Evolutionary conservation across 2,797 vertebrate species (phyloP), one percentile per base, ranked within the genome.

Genomic region (Sebastiscus tertius): DNA sequence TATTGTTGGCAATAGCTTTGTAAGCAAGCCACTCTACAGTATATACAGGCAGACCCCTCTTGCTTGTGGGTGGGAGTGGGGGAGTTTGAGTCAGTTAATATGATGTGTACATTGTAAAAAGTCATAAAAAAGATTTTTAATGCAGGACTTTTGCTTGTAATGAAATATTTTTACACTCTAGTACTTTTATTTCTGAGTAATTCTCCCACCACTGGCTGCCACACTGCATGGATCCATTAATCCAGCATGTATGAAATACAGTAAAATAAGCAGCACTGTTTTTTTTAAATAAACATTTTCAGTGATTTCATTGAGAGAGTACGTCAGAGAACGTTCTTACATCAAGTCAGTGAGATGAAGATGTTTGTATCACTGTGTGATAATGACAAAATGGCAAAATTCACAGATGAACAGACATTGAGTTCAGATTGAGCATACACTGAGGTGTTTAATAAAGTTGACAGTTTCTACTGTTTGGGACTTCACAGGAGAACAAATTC

Each of bases 371-470:
- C 22, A 71, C 5, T 60, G 68, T 72, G 71, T 39, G 22, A 20
- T 11, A 20, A 59, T 12, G 34, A 13, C 18, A 49, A n/a, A 75
- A 54, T 56, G 24, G 65, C 61, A 73, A 71, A 61, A 70, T 72
- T 79, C 74, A 91, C 88, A 88, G 80, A 95, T 80, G 83, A 95
- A 87, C 55, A 93, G 92, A 95, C 94, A 83, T 88, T 49, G 89
- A 94, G 86, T 87, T 91, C 77, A 81, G 84, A 86, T 77, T 93
- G 93, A 92, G 94, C 93, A 95, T 95, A 96, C 94, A 96, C 93
- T 94, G 91, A 96, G 89, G 92, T 96, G 95, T 96, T 96, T 96
- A 96, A 96, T 96, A 94, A 96, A 95, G 94, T 93, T 94, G 94
- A 96, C 94, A 94, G 92, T 93, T 95, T 95, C 91, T 96, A 95